Conservation (phyloP, 2,888 invertebrate species). For the Gymnocheta viridis region DNA sequence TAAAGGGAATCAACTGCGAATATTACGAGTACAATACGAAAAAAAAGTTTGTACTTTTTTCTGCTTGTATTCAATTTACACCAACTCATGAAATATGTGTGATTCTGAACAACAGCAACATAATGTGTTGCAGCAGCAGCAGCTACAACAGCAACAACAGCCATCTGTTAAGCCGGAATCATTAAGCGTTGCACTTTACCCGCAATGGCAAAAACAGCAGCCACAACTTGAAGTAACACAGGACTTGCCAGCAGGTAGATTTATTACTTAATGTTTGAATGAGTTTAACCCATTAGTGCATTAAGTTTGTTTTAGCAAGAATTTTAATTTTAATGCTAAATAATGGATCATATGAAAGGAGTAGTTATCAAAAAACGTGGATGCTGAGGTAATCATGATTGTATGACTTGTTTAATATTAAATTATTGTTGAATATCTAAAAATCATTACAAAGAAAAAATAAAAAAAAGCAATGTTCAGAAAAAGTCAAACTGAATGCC, state of each 20-base stretch:
- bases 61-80: neutral
- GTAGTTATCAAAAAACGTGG: no score
- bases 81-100: slow-evolving; percentile 52
- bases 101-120: slow-evolving; percentile 53
- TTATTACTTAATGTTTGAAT: slow-evolving; percentile 15
- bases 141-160: slow-evolving; percentile 30
- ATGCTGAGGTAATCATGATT: no score
- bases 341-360: no score
- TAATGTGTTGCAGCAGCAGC: slow-evolving; percentile 25
- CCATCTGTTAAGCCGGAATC: slow-evolving; percentile 46
- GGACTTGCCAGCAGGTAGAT: slow-evolving; percentile 47
- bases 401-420: no score
- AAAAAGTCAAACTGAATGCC: no score
- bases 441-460: no score
- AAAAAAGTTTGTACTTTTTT: neutral
- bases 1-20: neutral
- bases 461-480: no score
- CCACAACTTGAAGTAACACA: slow-evolving; percentile 28
- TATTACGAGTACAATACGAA: slow-evolving; percentile 7
- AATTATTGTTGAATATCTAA: no score
- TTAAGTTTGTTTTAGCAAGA: no score
- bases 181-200: slow-evolving; percentile 23
- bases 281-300: no score
- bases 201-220: slow-evolving; percentile 37
- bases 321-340: no score